These are phyloP conservation scores for Idaea aversata DNA, from an alignment of 2,888 invertebrate genomes.

Conservation along the genomic window DNA sequence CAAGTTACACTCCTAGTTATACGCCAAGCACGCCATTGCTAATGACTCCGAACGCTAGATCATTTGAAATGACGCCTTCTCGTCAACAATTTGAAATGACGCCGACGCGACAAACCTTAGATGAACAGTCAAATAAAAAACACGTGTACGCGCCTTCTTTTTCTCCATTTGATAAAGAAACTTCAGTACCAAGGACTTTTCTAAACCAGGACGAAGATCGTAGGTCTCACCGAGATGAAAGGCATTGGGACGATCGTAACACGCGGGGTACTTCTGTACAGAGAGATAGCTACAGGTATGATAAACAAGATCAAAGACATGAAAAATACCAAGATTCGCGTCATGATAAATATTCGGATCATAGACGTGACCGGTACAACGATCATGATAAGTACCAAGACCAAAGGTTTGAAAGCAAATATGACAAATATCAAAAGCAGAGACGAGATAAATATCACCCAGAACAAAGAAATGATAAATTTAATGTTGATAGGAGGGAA, in stretches of 20 bases:
- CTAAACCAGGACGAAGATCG: slow-evolving; percentile 31
- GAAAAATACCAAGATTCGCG: slow-evolving; percentile 17
- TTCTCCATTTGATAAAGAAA: slow-evolving; percentile 44
- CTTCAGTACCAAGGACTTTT: slow-evolving; percentile 28
- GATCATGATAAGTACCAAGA: slow-evolving; percentile 30
- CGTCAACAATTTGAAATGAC: slow-evolving; percentile 48
- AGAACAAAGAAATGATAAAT: slow-evolving; percentile 28
- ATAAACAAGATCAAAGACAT: slow-evolving; percentile 29
- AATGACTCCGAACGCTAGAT: slow-evolving; percentile 43
- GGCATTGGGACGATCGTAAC: slow-evolving; percentile 8
- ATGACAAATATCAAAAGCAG: slow-evolving; percentile 29
- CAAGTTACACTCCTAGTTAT: slow-evolving; percentile 32
- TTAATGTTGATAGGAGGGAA: slow-evolving; percentile 36
- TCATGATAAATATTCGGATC: slow-evolving; percentile 29
- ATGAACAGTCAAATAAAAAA: slow-evolving; percentile 43
- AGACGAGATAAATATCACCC: slow-evolving; percentile 12
- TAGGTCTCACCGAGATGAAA: slow-evolving; percentile 16
- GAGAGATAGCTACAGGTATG: slow-evolving; percentile 30
- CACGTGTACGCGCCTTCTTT: slow-evolving; percentile 64
- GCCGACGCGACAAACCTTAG: slow-evolving; percentile 41
- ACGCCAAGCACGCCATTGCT: slow-evolving; percentile 28
- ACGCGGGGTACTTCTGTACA: slow-evolving; percentile 17
- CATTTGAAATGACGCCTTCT: slow-evolving; percentile 50
- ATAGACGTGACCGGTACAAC: slow-evolving; percentile 15
- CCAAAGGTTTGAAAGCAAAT: slow-evolving; percentile 26